Conservation (phyloP, 2,888 invertebrate genomes). For the Dusona sp. region DNA sequence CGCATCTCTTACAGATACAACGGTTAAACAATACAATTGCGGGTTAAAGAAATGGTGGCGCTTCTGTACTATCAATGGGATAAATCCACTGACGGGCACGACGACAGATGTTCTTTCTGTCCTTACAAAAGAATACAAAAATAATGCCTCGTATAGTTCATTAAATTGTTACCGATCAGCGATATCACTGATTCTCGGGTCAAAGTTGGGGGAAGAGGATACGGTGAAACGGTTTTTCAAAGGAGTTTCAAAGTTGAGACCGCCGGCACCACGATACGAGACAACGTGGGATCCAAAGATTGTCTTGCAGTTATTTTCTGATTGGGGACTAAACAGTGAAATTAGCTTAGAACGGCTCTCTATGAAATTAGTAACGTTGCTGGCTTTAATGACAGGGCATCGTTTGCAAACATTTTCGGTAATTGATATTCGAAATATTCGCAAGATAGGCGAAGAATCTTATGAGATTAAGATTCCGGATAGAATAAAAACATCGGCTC, state of each 20-base stretch:
- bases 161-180: slow-evolving; percentile 74
- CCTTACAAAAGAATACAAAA: slow-evolving; percentile 47
- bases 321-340: slow-evolving; percentile 42
- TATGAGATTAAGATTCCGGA: slow-evolving; percentile 63
- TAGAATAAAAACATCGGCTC: slow-evolving; percentile 61
- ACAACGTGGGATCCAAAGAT: slow-evolving; percentile 57
- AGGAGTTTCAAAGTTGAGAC: slow-evolving; percentile 70
- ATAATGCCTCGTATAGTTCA: slow-evolving; percentile 67
- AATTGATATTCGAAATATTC: slow-evolving; percentile 60
- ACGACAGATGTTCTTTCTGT: slow-evolving; percentile 9
- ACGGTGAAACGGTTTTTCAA: slow-evolving; percentile 71
- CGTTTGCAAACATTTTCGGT: slow-evolving; percentile 62
- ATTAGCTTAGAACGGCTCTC: slow-evolving; percentile 52
- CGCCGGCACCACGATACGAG: slow-evolving; percentile 61
- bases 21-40: slow-evolving; percentile 38
- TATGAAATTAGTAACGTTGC: slow-evolving; percentile 46
- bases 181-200: slow-evolving; percentile 69
- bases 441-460: slow-evolving; percentile 52
- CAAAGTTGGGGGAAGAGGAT: slow-evolving; percentile 65
- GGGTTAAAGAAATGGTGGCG: slow-evolving; percentile 41
- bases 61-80: slow-evolving; percentile 15
- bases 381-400: slow-evolving; percentile 65
- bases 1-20: slow-evolving; percentile 45
- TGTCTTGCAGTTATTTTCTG: slow-evolving; percentile 44
- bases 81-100: slow-evolving; percentile 10